A percentile compares a stretch with the other conserved stretches of the same genome.
These are phyloP conservation scores for Electrona antarctica DNA, from an alignment of 2,113 vertebrate species.

Conservation along the genomic window DNA sequence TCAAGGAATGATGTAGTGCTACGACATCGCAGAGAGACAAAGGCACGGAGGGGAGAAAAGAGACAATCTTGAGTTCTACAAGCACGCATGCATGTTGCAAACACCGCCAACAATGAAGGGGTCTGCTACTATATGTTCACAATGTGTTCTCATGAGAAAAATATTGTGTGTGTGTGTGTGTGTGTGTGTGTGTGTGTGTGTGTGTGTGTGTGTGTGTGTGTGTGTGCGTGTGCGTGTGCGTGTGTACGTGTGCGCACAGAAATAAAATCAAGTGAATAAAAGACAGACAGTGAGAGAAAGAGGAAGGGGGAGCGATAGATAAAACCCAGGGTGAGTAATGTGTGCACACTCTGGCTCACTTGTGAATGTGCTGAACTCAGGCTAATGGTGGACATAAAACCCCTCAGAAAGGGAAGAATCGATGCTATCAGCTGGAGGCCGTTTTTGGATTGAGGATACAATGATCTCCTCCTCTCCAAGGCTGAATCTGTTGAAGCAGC, in stretches of 20 bases:
- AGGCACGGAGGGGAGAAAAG: not conserved
- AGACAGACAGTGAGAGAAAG: slow-evolving; percentile 18
- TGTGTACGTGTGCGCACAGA: not conserved
- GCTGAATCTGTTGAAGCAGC: slow-evolving; percentile 61
- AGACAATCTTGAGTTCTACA: not conserved
- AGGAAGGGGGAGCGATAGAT: slow-evolving; percentile 1
- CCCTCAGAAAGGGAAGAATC: slow-evolving; percentile 46
- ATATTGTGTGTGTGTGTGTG: not conserved
- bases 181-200: no score
- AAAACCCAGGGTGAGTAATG: slow-evolving; percentile 38
- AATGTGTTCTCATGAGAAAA: slow-evolving; percentile 1
- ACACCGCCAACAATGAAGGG: not conserved
- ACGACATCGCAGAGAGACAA: slow-evolving; percentile 27
- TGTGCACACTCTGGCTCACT: slow-evolving; percentile 14
- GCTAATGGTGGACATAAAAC: slow-evolving; percentile 63
- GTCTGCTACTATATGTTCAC: not conserved
- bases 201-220: no score
- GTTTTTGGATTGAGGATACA: slow-evolving; percentile 49
- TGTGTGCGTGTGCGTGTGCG: no score
- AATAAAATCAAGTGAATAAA: slow-evolving; percentile 23
- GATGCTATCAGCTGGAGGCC: slow-evolving; percentile 52
- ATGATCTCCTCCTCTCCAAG: slow-evolving; percentile 51
- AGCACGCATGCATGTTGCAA: slow-evolving; percentile 1
- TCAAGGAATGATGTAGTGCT: slow-evolving; percentile 33
- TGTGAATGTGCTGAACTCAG: slow-evolving; percentile 55